These are phyloP conservation scores for Drosophila flavopinicola DNA, from an alignment of 2,888 invertebrate genomes.

Conservation along the genomic window DNA sequence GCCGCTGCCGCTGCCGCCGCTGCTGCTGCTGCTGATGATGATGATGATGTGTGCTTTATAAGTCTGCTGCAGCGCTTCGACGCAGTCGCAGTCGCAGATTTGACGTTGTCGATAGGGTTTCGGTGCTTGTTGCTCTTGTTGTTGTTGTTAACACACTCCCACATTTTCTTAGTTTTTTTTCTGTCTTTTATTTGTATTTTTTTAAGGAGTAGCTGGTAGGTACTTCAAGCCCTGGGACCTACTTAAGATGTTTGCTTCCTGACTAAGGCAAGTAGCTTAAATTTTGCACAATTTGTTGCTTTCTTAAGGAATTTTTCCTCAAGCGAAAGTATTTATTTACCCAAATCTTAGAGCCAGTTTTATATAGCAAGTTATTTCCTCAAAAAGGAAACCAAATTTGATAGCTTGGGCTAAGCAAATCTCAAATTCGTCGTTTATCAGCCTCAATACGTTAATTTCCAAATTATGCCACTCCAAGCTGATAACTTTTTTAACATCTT, in stretches of 20 bases:
- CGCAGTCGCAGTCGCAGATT: conserved; percentile 72
- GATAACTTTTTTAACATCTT: conserved; percentile 9
- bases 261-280: background rate
- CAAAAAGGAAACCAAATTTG: too few species aligned
- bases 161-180: conserved; percentile 52
- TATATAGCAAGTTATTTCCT: too few species aligned
- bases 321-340: too few species aligned
- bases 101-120: conserved; percentile 62
- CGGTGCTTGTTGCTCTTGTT: conserved; percentile 63
- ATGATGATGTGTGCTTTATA: conserved; percentile 77
- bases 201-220: conserved; percentile 39
- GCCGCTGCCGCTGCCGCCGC: conserved; percentile 19
- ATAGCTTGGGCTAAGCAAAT: too few species aligned
- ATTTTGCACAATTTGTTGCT: background rate
- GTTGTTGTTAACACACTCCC: conserved; percentile 78
- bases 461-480: background rate
- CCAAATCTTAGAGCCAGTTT: too few species aligned
- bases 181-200: conserved; percentile 16
- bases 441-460: background rate
- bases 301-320: background rate
- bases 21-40: conserved; percentile 51
- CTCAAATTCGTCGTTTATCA: too few species aligned
- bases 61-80: conserved; percentile 63
- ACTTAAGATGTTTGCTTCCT: conserved; percentile 19
- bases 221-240: conserved; percentile 2